Evolutionary conservation across 2,888 invertebrate species (phyloP), one percentile per base, ranked within the genome.

Genomic region (Cordilura impudica): DNA sequence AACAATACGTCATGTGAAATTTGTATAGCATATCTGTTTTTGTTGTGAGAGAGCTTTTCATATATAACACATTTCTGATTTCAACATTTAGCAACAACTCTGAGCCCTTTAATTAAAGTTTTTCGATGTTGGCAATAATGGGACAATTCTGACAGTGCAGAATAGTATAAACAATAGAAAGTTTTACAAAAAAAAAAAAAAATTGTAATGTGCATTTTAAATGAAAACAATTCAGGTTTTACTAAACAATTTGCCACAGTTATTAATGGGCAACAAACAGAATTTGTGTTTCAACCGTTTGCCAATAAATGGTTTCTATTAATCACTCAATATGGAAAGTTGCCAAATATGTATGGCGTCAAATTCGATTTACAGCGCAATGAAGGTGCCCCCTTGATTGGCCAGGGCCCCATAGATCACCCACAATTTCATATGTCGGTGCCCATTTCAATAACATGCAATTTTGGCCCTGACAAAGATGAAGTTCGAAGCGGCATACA

Each of bases 271-370:
- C 69, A 76, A 1, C 73, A 23, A 16, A 89, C 89, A 0, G 88
- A 89, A 65, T 87, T 89, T 35, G 89, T 89, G 1, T 85, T 85
- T 16, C 87, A 89, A 2, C 74, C 83, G 14, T 89, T 89, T 54
- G 84, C 83, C 4, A 88, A 89, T 82, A 87, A 87, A 73, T 87
- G 87, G 85, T 83, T 89, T 54, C 72, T 89, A 26, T 58, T 89
- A 7, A 84, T 89, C 39, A 89, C 89, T 0, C 89, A 89, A 75
- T 85, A 87, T 67, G 85, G 85, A 12, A 88, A 86, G 71, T 67
- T 89, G 81, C 85, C 86, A 77, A 88, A 87, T 35, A 49, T 89
- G 0, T 89, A 86, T 61, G 84, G 85, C 0, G 87, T 89, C 3
- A 77, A 82, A 12, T 89, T 88, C 54, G 89, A 89, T 63, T 81